Evolutionary conservation across 2,888 invertebrate genomes (phyloP).

Genomic region (Notocelia uddmanniana): DNA sequence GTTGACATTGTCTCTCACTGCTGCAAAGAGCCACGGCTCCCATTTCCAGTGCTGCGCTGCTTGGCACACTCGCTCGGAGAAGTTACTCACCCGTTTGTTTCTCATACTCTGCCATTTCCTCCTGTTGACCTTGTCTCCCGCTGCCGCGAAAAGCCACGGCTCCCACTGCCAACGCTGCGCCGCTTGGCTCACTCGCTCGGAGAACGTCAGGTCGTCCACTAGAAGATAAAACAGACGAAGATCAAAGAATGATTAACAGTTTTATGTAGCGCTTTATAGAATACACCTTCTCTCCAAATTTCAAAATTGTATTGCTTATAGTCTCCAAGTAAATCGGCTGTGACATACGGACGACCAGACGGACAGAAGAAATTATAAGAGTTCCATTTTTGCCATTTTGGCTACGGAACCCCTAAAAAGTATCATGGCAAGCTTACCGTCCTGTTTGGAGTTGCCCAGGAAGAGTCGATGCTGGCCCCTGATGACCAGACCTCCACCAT

Average conservation of each 20-base stretch:
- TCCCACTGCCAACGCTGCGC: conserved; percentile 68
- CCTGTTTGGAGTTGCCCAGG: conserved; percentile 69
- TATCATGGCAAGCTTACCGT: conserved; percentile 62
- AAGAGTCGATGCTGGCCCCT: conserved; percentile 82
- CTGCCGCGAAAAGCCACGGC: conserved; percentile 74
- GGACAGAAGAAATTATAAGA: too few relatives aligned
- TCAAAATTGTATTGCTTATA: too few relatives aligned
- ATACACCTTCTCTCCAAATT: too few relatives aligned
- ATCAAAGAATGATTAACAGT: too few relatives aligned
- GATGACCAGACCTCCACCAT: conserved; percentile 83
- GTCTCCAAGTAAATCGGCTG: too few relatives aligned
- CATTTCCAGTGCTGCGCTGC: background rate
- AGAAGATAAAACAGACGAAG: conserved; percentile 30
- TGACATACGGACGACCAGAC: too few relatives aligned
- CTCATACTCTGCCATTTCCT: conserved; percentile 77
- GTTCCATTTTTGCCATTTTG: too few relatives aligned
- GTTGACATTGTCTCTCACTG: conserved; percentile 72
- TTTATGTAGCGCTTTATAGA: too few relatives aligned
- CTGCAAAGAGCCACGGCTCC: conserved; percentile 20
- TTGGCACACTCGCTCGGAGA: too few relatives aligned
- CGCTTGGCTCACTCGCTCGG: conserved; percentile 63
- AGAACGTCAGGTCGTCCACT: conserved; percentile 71
- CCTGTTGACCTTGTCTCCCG: conserved; percentile 72
- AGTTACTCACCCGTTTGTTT: conserved; percentile 68
- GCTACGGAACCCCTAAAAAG: too few relatives aligned